A percentile compares a stretch with the other conserved stretches of the same genome.
These are phyloP conservation scores for Coregonus suidteri DNA, from an alignment of 2,797 vertebrate genomes.

Conservation along the genomic window DNA sequence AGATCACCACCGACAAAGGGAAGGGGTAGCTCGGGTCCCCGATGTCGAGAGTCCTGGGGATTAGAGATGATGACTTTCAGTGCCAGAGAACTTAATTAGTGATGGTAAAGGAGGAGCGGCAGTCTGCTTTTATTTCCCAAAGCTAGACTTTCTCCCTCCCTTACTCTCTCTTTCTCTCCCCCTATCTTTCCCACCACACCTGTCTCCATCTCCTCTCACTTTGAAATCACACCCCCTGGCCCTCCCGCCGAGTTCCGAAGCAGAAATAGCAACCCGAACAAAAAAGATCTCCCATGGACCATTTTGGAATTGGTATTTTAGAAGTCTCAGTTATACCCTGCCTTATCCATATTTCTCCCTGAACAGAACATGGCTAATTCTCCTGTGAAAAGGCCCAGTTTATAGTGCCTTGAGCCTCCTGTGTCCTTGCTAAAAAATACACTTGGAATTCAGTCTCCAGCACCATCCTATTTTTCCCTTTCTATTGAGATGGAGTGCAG, in stretches of 20 bases:
- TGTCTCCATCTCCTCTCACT: not conserved
- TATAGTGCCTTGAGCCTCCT: constrained; percentile 24
- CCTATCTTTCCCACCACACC: not conserved
- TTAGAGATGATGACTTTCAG: constrained; percentile 26
- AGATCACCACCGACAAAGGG: constrained; percentile 21
- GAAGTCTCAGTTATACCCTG: constrained; percentile 34
- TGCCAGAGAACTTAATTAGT: constrained; percentile 30
- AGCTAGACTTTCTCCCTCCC: constrained; percentile 13
- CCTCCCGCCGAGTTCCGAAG: constrained; percentile 10
- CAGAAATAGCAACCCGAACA: constrained; percentile 27
- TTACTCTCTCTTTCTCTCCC: not conserved
- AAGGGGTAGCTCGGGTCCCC: constrained; percentile 1
- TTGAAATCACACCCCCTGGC: not conserved
- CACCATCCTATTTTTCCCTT: constrained; percentile 15
- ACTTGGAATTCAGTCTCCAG: constrained; percentile 12
- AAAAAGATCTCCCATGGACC: constrained; percentile 3
- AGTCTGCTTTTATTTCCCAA: constrained; percentile 19
- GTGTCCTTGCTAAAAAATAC: constrained; percentile 37
- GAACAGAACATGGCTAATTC: constrained; percentile 29
- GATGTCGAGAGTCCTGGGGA: constrained; percentile 11
- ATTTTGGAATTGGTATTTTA: constrained; percentile 30
- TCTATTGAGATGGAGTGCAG: constrained; percentile 8
- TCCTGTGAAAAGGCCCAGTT: constrained; percentile 43
- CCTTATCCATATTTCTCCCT: constrained; percentile 32
- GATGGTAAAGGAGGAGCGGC: constrained; percentile 23